Conservation (phyloP, 2,797 vertebrate genomes). For the Dipus sagitta region DNA sequence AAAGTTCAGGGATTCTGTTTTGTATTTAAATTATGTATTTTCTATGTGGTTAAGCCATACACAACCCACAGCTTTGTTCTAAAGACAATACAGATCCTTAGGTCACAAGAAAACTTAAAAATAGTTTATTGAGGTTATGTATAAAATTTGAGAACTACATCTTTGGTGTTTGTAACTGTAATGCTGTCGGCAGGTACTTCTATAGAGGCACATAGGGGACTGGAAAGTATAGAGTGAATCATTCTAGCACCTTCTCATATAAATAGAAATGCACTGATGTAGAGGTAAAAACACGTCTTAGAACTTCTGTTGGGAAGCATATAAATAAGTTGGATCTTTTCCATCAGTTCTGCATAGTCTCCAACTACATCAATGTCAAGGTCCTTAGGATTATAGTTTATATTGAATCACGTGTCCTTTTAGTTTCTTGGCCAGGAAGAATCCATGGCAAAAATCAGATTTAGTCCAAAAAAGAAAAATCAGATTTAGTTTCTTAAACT, state of each 20-base stretch:
- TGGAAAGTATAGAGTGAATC: constrained; percentile 79
- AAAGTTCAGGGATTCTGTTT: constrained; percentile 70
- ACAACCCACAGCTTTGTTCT: not conserved
- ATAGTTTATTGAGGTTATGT: constrained; percentile 86
- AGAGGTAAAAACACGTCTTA: constrained; percentile 76
- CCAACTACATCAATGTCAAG: not conserved
- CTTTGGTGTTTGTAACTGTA: constrained; percentile 82
- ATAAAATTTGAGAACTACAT: constrained; percentile 85
- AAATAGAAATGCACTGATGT: constrained; percentile 87
- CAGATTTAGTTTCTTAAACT: constrained; percentile 59
- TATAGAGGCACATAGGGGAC: constrained; percentile 82
- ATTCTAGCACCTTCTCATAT: constrained; percentile 89
- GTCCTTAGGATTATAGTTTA: constrained; percentile 44
- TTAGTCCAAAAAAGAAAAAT: constrained; percentile 33
- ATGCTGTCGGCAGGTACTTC: constrained; percentile 71
- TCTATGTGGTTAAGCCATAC: constrained; percentile 28
- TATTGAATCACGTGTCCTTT: constrained; percentile 58
- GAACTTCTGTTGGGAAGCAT: constrained; percentile 57
- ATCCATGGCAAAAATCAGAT: constrained; percentile 57
- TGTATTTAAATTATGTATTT: not conserved
- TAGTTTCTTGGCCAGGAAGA: constrained; percentile 60
- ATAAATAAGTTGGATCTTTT: constrained; percentile 68
- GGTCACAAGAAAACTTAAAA: constrained; percentile 77
- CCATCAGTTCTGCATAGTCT: constrained; percentile 27
- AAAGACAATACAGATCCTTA: constrained; percentile 51